Base-by-base conservation (phyloP, 2,797 vertebrate species). In the Lacerta bilineata region DNA sequence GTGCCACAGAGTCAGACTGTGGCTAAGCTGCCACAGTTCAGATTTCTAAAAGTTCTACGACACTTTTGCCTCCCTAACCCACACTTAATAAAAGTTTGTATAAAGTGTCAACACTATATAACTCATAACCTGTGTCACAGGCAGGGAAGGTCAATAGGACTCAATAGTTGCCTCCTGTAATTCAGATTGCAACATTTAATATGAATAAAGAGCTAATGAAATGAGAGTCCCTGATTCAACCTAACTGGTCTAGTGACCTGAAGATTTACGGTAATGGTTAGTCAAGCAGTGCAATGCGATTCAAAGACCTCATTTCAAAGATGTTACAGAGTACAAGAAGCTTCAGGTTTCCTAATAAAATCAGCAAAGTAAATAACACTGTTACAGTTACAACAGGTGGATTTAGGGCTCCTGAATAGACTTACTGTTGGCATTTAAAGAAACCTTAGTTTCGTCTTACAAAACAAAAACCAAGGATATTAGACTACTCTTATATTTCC, bases 271-370 rank as follows among this genome's bases (percentile, higher is more conserved):
- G 90, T 84, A 95, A 95, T 91, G 95, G 92, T 92, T 93, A 92
- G 87, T 91, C 83, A 92, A 96, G 90, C 87, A 94, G 68, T 2
- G 3, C 36, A 92, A 50, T 91, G 87, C 75, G 90, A 90, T 92
- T 94, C 86, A 95, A 97, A 95, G 93, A 91, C 68, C 88, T 89
- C 91, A 93, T 95, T 95, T 95, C 91, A 95, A 93, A 96, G 89
- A 95, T 10, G 46, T 88, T 94, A 91, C 88, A 91, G 91, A 94
- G 82, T 90, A 93, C 88, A 95, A 93, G 89, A 93, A 92, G 96
- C 88, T 86, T 97, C 93, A 93, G 92, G 94, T 98, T 97, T 98
- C 96, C 97, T 95, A 94, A 96, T 96, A 97, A 98, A 97, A 96
- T 93, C 94, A 96, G 94, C 93, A 96, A 97, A 97, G 92, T 94